Evolutionary conservation across 2,888 invertebrate species (phyloP).

Genomic region (Caenorhabditis doughertyi): DNA sequence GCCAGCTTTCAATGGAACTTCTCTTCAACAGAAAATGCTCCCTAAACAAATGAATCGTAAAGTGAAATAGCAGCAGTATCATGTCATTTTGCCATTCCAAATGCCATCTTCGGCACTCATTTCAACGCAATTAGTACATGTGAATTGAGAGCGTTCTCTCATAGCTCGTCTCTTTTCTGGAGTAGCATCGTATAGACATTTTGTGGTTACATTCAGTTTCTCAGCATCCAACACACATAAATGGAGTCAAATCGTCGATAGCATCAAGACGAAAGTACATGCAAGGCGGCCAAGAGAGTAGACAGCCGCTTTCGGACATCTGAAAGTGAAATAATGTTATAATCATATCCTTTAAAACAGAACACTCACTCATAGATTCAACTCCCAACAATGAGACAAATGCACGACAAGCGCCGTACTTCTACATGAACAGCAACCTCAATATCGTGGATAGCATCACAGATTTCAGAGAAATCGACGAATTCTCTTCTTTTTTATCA

Average conservation of each 20-base stretch:
- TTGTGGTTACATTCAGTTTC: constrained; percentile 95
- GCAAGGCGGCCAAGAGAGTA: constrained; percentile 94
- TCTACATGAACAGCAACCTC: constrained; percentile 85
- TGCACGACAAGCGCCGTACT: constrained; percentile 95
- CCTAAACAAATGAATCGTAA: constrained; percentile 67
- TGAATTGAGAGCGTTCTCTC: constrained; percentile 86
- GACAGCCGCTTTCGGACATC: constrained; percentile 94
- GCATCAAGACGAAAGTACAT: constrained; percentile 89
- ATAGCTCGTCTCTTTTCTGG: constrained; percentile 95
- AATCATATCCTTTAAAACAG: no score
- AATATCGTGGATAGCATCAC: constrained; percentile 93
- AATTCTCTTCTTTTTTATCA: no score
- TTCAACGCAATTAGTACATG: constrained; percentile 87
- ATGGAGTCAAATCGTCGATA: constrained; percentile 93
- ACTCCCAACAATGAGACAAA: constrained; percentile 98
- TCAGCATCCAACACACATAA: constrained; percentile 94
- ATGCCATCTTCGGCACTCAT: constrained; percentile 90
- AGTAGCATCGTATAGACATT: constrained; percentile 93
- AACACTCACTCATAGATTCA: constrained; percentile 89
- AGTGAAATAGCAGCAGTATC: constrained; percentile 65
- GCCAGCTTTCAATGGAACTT: constrained; percentile 49
- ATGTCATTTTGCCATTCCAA: constrained; percentile 53
- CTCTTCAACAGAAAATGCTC: constrained; percentile 64
- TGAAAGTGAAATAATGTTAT: no score
- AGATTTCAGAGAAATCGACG: constrained; percentile 90